Evolutionary conservation across 1,140 invertebrate species (phyloP), one percentile per base, ranked within the genome.

Genomic region (Aculops lycopersici): DNA sequence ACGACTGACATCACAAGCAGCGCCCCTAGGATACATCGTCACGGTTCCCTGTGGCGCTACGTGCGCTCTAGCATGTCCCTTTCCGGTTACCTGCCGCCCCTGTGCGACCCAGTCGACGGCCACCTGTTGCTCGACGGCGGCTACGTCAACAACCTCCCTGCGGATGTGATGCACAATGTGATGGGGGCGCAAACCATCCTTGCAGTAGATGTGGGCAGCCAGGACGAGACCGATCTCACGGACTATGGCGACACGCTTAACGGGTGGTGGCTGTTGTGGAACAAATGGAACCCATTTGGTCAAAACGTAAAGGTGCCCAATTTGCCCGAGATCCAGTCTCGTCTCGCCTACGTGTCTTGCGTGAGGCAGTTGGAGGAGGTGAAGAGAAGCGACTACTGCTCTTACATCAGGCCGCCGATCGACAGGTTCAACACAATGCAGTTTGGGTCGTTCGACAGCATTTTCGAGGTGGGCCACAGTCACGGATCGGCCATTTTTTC

Each of bases 121-220:
- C 88, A 97, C 67, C 70, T 94, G 51, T 69, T 98, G 49, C 70
- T 98, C 54, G 92, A 98, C 65, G 90, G 92, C 60, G 90, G 90
- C 61, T 98, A 98, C 68, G 81, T 92, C 62, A 97, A 97, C 72
- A 97, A 97, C 65, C 68, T 97, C 53, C 90, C 90, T 74, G 88
- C 86, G 52, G 86, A 97, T 60, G 78, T 94, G 43, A 92, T 94
- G 83, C 61, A 76, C 45, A 72, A 71, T 42, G 45, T 49, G 35
- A 64, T 74, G 54, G 90, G 90, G 36, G 84, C 84, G 0, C 72
- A 79, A 50, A 76, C 79, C 49, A 90, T 97, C 48, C 64, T 98
- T 50, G 92, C 92, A 4, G 77, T 95, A 35, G 92, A 98, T 59
- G 92, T 98, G 20, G 90, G 90, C 4, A 90, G 83, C 2, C 79